phyloP scores from a whole-genome alignment of 1,140 invertebrate species.

The Dermatophagoides farinae region DNA sequence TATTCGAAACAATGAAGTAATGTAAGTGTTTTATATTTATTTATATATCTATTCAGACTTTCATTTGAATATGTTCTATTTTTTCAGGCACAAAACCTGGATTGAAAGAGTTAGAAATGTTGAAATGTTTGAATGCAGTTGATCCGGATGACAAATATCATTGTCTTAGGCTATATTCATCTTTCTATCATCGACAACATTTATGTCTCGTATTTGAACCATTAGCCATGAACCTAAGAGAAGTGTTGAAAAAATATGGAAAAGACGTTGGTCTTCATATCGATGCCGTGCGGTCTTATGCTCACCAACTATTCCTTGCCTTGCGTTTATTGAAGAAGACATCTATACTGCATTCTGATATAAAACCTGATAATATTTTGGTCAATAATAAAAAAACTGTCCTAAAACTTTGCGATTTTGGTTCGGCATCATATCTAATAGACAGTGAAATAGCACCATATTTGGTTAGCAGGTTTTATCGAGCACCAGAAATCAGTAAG shows the following conservation, averaged over 20 bases:
- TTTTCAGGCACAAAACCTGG: conserved; percentile 85
- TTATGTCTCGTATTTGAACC: conserved; percentile 97
- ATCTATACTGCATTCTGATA: conserved; percentile 93
- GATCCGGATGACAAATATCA: conserved; percentile 96
- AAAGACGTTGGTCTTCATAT: conserved; percentile 92
- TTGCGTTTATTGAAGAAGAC: conserved; percentile 85
- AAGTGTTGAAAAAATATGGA: conserved; percentile 85
- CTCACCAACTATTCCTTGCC: conserved; percentile 82
- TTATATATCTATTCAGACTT: not conserved
- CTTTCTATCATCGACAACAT: conserved; percentile 72
- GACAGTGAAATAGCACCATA: conserved; percentile 97
- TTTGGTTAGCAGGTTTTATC: conserved; percentile 93
- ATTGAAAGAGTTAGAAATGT: conserved; percentile 81
- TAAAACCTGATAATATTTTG: conserved; percentile 98
- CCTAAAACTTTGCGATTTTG: conserved; percentile 96
- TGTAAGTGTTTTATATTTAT: conserved; percentile 50
- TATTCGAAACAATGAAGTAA: conserved; percentile 97
- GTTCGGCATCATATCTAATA: conserved; percentile 76
- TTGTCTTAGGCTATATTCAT: conserved; percentile 68
- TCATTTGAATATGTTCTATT: conserved; percentile 13
- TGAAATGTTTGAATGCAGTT: conserved; percentile 84
- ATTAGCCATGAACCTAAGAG: conserved; percentile 72
- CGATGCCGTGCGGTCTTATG: conserved; percentile 91
- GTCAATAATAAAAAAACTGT: conserved; percentile 92
- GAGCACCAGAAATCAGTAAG: conserved; percentile 94